Base-by-base conservation (phyloP, 2,888 invertebrate species). In the Mythimna impura region DNA sequence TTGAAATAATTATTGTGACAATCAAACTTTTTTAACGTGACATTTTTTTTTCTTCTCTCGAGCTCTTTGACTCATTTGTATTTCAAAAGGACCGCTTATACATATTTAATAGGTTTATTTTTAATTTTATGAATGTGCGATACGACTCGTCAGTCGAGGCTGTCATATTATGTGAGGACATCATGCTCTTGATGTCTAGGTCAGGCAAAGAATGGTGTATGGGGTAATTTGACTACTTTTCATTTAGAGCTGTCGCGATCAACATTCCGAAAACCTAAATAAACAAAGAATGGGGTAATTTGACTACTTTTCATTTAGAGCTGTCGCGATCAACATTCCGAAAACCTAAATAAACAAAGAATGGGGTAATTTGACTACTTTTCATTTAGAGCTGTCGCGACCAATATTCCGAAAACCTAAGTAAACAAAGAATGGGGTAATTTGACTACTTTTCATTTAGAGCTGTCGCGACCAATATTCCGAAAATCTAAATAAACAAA, bases 81-180 rank as follows among this genome's bases (percentile, higher is more conserved):
- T 52, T 71, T 71, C 55, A 73, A 73, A 71, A 73, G 62, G 14
- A 47, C 73, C 73, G 73, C 72, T 61, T 72, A 72, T 72, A 55
- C 73, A 55, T 72, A 72, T 73, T 36, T 43, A 62, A 55, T 73
- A 47, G 61, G 43, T 62, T 54, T n/a, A 43, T 71, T 47, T 71
- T 61, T 47, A 72, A 43, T 72, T 71, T 60, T 72, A 71, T 71
- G 52, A n/a, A 71, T 40, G 58, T 40, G 72, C 30, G 71, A 60
- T 22, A 34, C 71, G 58, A 36, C 57, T 43, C 40, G 22, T 22
- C 72, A 43, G 50, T 71, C 7, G 20, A 34, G 50, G 20, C 22
- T 43, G 4, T 40, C 25, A 22, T 30, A 36, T 36, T 36, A 14
- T 20, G 57, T 30, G 50, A 14, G 10, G 17, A 14, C 14, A 60